These are phyloP conservation scores for Apus apus DNA, from an alignment of 2,113 vertebrate species.

Conservation along the genomic window DNA sequence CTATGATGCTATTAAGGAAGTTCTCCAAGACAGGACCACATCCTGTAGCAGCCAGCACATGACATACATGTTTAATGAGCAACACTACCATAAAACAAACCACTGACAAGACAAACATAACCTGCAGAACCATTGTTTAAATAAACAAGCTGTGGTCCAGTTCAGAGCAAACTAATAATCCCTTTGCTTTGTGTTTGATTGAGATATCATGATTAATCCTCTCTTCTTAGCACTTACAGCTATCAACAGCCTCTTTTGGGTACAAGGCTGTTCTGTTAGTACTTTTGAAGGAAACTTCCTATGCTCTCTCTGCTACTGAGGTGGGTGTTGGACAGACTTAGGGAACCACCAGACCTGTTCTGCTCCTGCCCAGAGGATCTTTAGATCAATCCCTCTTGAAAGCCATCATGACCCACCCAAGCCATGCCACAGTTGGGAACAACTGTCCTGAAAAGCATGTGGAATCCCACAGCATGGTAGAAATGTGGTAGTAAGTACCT, in stretches of 20 bases:
- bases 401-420: background rate
- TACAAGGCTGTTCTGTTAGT: background rate
- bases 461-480: background rate
- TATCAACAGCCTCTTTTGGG: background rate
- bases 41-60: background rate
- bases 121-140: slow-evolving; percentile 1
- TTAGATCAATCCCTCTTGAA: background rate
- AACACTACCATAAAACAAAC: background rate
- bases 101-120: background rate
- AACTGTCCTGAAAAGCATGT: background rate
- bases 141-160: background rate
- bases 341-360: background rate
- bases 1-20: background rate
- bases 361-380: background rate
- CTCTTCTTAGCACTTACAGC: background rate
- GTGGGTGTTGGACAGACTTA: background rate
- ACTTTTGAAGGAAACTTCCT: background rate
- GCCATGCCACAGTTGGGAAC: background rate
- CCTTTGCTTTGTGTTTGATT: background rate
- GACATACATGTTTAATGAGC: background rate
- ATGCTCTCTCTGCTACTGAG: background rate
- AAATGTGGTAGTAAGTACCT: slow-evolving; percentile 2
- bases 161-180: background rate
- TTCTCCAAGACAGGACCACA: background rate
- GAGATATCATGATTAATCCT: background rate